Percentiles rank a stretch among this genome's conserved stretches.
Conservation (phyloP, 2,888 invertebrate species). For the Globia sparganii region DNA sequence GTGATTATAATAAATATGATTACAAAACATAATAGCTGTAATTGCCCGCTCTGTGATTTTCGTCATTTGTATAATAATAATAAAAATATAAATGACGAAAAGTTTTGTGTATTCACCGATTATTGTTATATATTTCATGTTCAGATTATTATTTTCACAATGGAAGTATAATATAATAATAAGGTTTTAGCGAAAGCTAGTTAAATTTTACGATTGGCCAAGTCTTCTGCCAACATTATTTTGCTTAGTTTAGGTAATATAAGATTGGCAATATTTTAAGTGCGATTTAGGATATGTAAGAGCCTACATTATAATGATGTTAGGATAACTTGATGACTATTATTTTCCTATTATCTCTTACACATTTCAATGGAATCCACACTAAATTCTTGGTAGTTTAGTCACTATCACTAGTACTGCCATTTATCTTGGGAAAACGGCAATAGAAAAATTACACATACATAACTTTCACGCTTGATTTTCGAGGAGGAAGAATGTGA, state of each 20-base stretch:
- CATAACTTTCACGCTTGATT: background rate
- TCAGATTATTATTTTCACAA: constrained; percentile 28
- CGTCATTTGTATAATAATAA: constrained; percentile 15
- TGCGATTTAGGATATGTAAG: constrained; percentile 55
- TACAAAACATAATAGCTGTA: background rate
- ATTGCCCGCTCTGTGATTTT: constrained; percentile 38
- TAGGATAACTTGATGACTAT: constrained; percentile 35
- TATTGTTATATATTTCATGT: constrained; percentile 39
- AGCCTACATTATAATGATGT: constrained; percentile 61
- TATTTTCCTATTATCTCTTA: constrained; percentile 27
- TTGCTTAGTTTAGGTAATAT: constrained; percentile 53
- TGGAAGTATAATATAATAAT: constrained; percentile 41
- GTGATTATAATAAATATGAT: constrained; percentile 14
- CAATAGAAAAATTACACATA: background rate
- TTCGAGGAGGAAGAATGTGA: background rate
- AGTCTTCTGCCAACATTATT: constrained; percentile 50
- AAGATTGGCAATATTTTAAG: constrained; percentile 60
- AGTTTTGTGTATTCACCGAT: constrained; percentile 14
- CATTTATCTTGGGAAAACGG: background rate
- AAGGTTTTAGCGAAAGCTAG: constrained; percentile 40
- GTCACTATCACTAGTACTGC: background rate
- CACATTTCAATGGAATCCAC: background rate
- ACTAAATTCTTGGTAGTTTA: too few species aligned
- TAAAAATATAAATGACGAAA: constrained; percentile 19
- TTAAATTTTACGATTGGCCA: constrained; percentile 36